Conservation (phyloP, 2,888 invertebrate genomes). For the Kuschelorhynchus macadamiae region DNA sequence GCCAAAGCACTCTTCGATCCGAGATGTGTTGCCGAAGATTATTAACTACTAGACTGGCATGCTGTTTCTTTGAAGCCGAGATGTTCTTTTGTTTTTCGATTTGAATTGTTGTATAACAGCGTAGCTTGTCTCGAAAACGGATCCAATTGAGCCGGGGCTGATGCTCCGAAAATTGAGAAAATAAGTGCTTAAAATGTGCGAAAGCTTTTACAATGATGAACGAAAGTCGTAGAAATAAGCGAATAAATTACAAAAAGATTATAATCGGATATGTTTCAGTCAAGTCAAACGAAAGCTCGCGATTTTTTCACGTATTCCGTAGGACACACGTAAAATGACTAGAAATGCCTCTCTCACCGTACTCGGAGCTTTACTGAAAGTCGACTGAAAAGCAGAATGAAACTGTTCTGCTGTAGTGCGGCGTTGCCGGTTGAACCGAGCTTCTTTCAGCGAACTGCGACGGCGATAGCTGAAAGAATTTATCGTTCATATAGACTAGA, state of each 20-base stretch:
- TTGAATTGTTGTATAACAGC: constrained; percentile 1
- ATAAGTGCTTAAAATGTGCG: neutral
- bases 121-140: constrained; percentile 7
- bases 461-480: too few relatives aligned
- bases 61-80: neutral
- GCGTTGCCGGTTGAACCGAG: constrained; percentile 26
- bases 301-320: constrained; percentile 16
- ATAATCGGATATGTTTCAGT: constrained; percentile 3
- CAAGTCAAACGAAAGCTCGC: constrained; percentile 3
- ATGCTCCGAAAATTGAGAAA: neutral
- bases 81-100: constrained; percentile 19
- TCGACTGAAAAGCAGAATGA: constrained; percentile 48
- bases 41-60: constrained; percentile 24
- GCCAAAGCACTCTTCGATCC: constrained; percentile 30
- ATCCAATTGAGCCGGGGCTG: neutral
- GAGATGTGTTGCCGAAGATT: constrained; percentile 27
- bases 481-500: too few relatives aligned
- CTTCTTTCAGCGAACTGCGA: neutral
- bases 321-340: constrained; percentile 20
- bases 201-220: neutral
- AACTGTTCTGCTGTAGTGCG: constrained; percentile 33
- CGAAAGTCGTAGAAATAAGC: neutral
- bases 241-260: neutral
- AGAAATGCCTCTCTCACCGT: constrained; percentile 14
- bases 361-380: constrained; percentile 44